These are phyloP conservation scores for Acleris emargana DNA, from an alignment of 2,888 invertebrate genomes.

Conservation along the genomic window DNA sequence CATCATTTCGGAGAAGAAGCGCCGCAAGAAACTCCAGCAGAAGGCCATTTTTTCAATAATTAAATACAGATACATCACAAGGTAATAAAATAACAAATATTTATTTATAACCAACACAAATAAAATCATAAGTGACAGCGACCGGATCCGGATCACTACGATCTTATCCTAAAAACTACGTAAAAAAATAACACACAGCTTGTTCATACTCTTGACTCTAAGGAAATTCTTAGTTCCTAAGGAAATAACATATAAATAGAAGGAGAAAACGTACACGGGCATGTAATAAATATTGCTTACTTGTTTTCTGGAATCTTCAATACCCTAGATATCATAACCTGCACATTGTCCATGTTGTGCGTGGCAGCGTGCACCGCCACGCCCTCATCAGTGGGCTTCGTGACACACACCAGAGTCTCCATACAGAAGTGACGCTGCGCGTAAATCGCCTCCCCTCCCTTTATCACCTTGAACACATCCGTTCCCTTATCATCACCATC, in stretches of 20 bases:
- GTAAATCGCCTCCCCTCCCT: conserved; percentile 79
- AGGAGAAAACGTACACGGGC: too few species aligned
- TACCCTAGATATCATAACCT: conserved; percentile 58
- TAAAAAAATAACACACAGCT: too few species aligned
- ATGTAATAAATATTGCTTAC: neutral
- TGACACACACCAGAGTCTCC: conserved; percentile 86
- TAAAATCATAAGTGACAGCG: too few species aligned
- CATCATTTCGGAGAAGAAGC: too few species aligned
- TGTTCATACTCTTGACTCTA: too few species aligned
- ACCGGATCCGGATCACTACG: too few species aligned
- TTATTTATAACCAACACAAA: too few species aligned
- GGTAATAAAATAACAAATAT: too few species aligned
- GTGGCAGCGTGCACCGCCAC: conserved; percentile 84
- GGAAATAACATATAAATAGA: neutral
- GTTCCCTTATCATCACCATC: conserved; percentile 56
- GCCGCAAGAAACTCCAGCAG: too few species aligned
- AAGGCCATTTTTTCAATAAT: too few species aligned
- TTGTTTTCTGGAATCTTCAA: conserved; percentile 10
- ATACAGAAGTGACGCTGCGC: conserved; percentile 89
- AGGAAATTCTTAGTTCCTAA: neutral
- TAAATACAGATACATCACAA: too few species aligned
- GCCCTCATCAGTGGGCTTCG: conserved; percentile 87
- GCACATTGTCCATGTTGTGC: conserved; percentile 84
- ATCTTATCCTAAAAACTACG: too few species aligned
- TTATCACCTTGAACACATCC: conserved; percentile 66